phyloP scores from a whole-genome alignment of 2,888 invertebrate genomes.

The Cheilosia urbana region DNA sequence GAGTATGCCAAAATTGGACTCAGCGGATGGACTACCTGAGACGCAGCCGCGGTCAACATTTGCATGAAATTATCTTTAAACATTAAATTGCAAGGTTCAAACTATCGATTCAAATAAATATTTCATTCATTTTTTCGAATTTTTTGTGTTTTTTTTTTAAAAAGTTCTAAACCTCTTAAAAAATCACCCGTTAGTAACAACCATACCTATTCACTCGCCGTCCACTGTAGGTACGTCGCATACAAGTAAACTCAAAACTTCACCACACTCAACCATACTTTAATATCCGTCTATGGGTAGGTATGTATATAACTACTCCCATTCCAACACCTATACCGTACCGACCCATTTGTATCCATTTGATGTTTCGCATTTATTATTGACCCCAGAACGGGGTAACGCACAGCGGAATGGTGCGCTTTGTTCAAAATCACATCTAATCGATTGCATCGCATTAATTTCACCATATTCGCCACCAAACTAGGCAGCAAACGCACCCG shows the following conservation, averaged over 20 bases:
- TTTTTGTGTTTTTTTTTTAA: no score
- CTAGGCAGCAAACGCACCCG: constrained; percentile 1
- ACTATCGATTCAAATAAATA: no score
- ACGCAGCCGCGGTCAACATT: no score
- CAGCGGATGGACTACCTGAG: no score
- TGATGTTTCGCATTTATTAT: constrained; percentile 56
- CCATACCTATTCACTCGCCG: not conserved
- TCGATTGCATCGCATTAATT: constrained; percentile 61
- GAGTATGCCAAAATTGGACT: no score
- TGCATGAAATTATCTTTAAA: no score
- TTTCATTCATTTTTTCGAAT: no score
- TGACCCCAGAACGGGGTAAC: constrained; percentile 47
- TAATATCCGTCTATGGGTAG: constrained; percentile 26
- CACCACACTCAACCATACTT: constrained; percentile 23
- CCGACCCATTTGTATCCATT: constrained; percentile 44
- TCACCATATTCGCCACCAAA: constrained; percentile 51
- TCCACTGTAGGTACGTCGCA: constrained; percentile 35
- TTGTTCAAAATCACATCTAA: constrained; percentile 55
- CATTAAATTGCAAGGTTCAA: no score
- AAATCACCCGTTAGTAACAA: not conserved
- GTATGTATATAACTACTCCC: not conserved
- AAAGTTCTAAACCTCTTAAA: no score
- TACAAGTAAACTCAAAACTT: constrained; percentile 41
- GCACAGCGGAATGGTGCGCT: constrained; percentile 6
- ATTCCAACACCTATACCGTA: not conserved